Conservation (phyloP, 1,140 invertebrate species). For the Micrasema minimum region DNA sequence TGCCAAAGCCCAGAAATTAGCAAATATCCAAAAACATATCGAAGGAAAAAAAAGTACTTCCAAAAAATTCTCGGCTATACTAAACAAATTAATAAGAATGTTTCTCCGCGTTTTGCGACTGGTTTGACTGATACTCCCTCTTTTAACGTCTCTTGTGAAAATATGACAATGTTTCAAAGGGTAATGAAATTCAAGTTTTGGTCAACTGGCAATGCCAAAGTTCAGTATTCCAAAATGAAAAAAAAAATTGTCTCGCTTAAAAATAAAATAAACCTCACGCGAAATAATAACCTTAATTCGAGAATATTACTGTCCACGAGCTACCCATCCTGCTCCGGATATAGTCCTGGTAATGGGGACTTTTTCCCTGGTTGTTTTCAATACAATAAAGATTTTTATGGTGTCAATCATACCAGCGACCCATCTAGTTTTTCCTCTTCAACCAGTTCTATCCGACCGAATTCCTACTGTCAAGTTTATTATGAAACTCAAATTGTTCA, state of each 20-base stretch:
- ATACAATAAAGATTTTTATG: too few relatives aligned
- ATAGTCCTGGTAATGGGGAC: background rate
- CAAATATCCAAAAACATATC: background rate
- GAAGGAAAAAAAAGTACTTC: conserved; percentile 1
- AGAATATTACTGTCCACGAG: background rate
- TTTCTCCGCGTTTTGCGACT: background rate
- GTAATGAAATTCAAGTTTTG: background rate
- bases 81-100: background rate
- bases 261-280: background rate
- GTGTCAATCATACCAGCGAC: too few relatives aligned
- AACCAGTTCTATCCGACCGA: background rate
- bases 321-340: background rate
- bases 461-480: background rate
- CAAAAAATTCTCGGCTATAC: background rate
- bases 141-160: background rate
- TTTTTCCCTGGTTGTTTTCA: too few relatives aligned
- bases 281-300: background rate
- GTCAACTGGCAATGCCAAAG: background rate
- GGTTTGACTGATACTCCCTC: background rate
- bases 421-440: background rate
- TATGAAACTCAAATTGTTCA: background rate
- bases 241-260: background rate
- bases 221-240: conserved; percentile 1
- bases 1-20: background rate
- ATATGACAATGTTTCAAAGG: background rate